phyloP scores from a whole-genome alignment of 2,113 vertebrate species.

The Ciconia boyciana region DNA sequence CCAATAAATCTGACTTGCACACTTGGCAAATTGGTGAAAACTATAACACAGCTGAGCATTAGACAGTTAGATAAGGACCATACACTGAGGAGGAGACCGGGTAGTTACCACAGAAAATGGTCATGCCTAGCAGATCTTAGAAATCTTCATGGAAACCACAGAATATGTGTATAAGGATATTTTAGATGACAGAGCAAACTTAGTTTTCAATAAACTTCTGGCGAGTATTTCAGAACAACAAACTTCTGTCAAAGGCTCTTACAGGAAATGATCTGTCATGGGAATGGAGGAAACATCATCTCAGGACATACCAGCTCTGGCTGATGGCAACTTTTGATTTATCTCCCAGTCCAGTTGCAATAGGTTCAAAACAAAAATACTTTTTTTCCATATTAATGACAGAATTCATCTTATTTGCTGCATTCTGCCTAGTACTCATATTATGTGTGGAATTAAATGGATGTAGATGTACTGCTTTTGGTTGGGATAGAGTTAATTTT shows the following conservation, averaged over 20 bases:
- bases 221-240: background rate
- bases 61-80: background rate
- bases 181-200: background rate
- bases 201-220: background rate
- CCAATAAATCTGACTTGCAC: background rate
- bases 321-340: background rate
- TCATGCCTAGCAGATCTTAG: background rate
- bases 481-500: background rate
- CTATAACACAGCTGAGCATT: background rate
- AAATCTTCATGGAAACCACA: background rate
- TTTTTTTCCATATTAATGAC: background rate
- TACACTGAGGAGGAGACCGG: background rate
- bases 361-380: background rate
- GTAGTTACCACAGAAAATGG: background rate
- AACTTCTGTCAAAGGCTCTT: background rate
- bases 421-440: background rate
- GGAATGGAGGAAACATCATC: background rate
- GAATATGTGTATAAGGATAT: background rate
- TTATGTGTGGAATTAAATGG: background rate
- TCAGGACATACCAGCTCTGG: background rate
- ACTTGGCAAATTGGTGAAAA: background rate
- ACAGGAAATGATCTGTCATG: background rate
- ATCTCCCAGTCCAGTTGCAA: background rate
- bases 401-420: background rate
- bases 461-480: background rate